Evolutionary conservation across 2,797 vertebrate species (phyloP).

Genomic region (Harpagifer antarcticus): DNA sequence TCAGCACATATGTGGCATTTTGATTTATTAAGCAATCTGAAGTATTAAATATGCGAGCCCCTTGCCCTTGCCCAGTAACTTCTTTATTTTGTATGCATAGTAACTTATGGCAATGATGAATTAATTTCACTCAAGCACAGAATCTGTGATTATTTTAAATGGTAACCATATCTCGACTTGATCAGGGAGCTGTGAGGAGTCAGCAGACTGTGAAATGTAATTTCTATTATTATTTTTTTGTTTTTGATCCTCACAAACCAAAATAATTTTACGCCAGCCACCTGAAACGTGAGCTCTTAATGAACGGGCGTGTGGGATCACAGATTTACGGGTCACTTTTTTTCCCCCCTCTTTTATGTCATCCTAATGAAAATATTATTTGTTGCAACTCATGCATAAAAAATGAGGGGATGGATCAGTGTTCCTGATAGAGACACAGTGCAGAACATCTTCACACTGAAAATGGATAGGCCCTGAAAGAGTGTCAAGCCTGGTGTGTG

Average conservation of each 20-base stretch:
- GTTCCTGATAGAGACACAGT: constrained; percentile 50
- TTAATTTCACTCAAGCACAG: constrained; percentile 94
- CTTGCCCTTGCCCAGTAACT: constrained; percentile 75
- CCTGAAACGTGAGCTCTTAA: constrained; percentile 80
- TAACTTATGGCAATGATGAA: constrained; percentile 92
- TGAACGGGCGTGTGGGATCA: constrained; percentile 80
- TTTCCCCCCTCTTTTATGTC: constrained; percentile 5
- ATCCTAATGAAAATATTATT: constrained; percentile 60
- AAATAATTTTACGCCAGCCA: constrained; percentile 68
- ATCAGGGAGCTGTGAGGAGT: constrained; percentile 78
- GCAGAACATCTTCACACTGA: constrained; percentile 49
- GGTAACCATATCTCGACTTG: constrained; percentile 85
- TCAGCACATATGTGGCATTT: constrained; percentile 90
- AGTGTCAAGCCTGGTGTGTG: constrained; percentile 59
- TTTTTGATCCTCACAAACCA: constrained; percentile 65
- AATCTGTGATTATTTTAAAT: constrained; percentile 91
- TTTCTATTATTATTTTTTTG: constrained; percentile 69
- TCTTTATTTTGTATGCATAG: constrained; percentile 88
- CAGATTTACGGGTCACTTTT: constrained; percentile 68
- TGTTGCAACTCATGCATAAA: constrained; percentile 64
- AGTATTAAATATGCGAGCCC: constrained; percentile 87
- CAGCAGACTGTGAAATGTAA: constrained; percentile 82
- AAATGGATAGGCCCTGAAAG: constrained; percentile 55
- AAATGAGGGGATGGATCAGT: constrained; percentile 45
- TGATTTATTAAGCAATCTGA: constrained; percentile 96